Evolutionary conservation across 2,797 vertebrate species (phyloP).

Genomic region (Alosa sapidissima): DNA sequence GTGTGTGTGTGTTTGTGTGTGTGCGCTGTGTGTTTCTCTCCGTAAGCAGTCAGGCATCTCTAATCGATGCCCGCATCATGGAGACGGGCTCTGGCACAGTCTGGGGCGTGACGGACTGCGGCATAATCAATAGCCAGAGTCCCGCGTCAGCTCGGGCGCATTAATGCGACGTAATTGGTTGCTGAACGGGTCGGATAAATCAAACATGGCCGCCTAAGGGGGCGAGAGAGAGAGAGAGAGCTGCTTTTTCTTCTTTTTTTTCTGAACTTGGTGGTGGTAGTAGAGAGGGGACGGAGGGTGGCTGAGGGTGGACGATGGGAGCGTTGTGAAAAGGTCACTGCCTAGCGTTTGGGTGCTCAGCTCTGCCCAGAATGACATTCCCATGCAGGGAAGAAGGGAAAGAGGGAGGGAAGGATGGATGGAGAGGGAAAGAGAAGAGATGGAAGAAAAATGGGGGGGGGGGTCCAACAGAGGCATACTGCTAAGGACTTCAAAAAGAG

Average conservation of each 20-base stretch:
- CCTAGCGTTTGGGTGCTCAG: not conserved
- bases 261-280: not conserved
- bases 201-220: slow-evolving; percentile 6
- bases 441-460: not conserved
- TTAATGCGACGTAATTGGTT: slow-evolving; percentile 21
- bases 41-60: not conserved
- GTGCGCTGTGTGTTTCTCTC: not conserved
- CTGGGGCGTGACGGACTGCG: not conserved
- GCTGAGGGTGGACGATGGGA: not conserved
- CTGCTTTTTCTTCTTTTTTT: not conserved
- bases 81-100: not conserved
- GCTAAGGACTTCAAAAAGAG: too few species aligned
- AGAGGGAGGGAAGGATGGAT: not conserved
- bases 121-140: slow-evolving; percentile 19
- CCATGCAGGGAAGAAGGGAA: not conserved
- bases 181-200: slow-evolving; percentile 19
- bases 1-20: not conserved
- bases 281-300: not conserved
- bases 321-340: slow-evolving; percentile 8
- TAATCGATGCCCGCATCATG: not conserved
- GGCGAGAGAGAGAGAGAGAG: not conserved
- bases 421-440: not conserved
- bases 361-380: not conserved
- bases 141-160: not conserved
- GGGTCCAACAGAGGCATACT: too few species aligned